Evolutionary conservation across 2,888 invertebrate species (phyloP).

Genomic region (Gonocerus acuteangulatus): DNA sequence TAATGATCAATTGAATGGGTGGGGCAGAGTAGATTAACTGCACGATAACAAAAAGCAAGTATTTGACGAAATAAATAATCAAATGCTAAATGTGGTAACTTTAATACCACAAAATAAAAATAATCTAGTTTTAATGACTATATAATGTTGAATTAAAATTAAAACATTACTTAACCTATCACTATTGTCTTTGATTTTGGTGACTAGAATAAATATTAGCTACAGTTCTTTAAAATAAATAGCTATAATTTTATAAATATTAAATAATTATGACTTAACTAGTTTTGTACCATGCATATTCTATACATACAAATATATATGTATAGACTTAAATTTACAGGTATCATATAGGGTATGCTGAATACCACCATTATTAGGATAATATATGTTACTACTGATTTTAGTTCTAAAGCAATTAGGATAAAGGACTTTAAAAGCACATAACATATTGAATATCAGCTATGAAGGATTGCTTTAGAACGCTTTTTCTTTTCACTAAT

Average conservation of each 20-base stretch:
- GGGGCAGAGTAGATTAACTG: no score
- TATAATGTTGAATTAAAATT: no score
- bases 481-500: neutral
- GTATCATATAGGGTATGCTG: no score
- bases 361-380: no score
- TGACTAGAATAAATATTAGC: conserved; percentile 7
- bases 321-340: no score
- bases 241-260: conserved; percentile 2
- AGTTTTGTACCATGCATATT: conserved; percentile 11
- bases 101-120: no score
- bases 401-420: neutral
- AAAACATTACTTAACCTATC: neutral
- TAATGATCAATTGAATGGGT: no score
- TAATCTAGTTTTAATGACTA: no score
- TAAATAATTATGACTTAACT: neutral
- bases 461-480: neutral
- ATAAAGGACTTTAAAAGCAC: neutral
- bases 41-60: no score
- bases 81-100: no score
- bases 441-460: neutral
- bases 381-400: neutral
- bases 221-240: neutral
- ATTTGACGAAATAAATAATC: no score
- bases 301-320: neutral
- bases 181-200: conserved; percentile 11